These are phyloP conservation scores for Himalopsyche anomala DNA, from an alignment of 2,888 invertebrate genomes.

Conservation along the genomic window DNA sequence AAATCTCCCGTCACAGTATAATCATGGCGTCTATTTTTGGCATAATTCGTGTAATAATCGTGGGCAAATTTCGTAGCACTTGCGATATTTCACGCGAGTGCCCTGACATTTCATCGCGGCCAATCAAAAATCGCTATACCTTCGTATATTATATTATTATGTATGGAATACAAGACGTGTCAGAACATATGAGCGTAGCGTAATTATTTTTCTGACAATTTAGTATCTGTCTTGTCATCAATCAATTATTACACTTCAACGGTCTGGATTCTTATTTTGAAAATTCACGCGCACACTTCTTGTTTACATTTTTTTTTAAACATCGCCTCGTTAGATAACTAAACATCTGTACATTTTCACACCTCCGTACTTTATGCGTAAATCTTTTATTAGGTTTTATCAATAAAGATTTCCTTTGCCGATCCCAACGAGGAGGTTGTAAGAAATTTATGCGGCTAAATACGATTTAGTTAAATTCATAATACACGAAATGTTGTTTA, in stretches of 20 bases:
- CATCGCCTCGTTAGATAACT: too few relatives aligned
- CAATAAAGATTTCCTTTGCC: too few relatives aligned
- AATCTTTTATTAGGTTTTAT: too few relatives aligned
- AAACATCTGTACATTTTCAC: too few relatives aligned
- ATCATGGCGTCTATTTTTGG: constrained; percentile 19
- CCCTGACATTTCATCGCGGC: constrained; percentile 17
- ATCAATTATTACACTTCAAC: not conserved
- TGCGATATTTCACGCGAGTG: constrained; percentile 17
- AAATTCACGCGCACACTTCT: not conserved
- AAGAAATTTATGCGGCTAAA: too few relatives aligned
- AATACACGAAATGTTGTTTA: too few relatives aligned
- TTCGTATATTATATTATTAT: not conserved
- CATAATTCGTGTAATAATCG: constrained; percentile 10
- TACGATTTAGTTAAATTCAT: too few relatives aligned
- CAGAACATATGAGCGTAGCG: not conserved
- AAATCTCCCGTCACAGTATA: constrained; percentile 13
- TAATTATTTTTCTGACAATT: constrained; percentile 8
- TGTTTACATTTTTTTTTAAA: not conserved
- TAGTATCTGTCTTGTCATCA: not conserved
- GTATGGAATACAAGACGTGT: not conserved
- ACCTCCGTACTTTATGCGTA: too few relatives aligned
- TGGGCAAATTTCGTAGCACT: constrained; percentile 25
- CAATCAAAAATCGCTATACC: constrained; percentile 1
- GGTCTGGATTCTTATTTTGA: not conserved
- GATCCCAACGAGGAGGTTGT: too few relatives aligned